phyloP scores from a whole-genome alignment of 2,797 vertebrate species.

The Neosilurus hyrtlii region DNA sequence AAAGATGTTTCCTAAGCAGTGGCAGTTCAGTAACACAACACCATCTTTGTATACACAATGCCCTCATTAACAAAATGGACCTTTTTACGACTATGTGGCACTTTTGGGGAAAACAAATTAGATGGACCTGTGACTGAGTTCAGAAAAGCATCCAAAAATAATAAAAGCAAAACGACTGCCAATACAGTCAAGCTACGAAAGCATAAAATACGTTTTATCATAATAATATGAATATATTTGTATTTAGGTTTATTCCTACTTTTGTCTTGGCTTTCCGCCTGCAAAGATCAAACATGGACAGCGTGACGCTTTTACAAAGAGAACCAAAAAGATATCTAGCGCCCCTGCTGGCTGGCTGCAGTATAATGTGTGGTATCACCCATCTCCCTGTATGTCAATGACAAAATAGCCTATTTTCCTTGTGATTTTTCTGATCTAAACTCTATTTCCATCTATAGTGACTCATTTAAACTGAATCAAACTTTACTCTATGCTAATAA shows the following conservation, averaged over 20 bases:
- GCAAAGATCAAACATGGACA: background rate
- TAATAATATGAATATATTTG: background rate
- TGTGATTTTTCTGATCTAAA: no score
- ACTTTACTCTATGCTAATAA: no score
- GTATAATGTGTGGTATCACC: no score
- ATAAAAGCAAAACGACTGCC: background rate
- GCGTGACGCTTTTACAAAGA: no score
- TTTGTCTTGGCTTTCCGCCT: background rate
- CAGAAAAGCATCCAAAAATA: background rate
- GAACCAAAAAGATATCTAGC: no score
- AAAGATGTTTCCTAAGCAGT: background rate
- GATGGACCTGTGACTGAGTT: background rate
- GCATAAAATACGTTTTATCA: background rate
- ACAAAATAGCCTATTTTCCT: no score
- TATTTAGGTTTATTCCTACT: background rate
- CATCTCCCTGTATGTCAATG: no score
- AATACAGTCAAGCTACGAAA: background rate
- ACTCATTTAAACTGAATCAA: no score
- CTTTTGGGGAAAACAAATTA: background rate
- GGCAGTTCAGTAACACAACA: background rate
- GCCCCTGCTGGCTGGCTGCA: no score
- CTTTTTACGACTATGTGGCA: background rate
- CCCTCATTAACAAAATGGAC: background rate
- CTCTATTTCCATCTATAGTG: no score
- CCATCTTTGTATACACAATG: background rate